Evolutionary conservation across 2,113 vertebrate genomes (phyloP).

Genomic region (Orthonyx spaldingii): DNA sequence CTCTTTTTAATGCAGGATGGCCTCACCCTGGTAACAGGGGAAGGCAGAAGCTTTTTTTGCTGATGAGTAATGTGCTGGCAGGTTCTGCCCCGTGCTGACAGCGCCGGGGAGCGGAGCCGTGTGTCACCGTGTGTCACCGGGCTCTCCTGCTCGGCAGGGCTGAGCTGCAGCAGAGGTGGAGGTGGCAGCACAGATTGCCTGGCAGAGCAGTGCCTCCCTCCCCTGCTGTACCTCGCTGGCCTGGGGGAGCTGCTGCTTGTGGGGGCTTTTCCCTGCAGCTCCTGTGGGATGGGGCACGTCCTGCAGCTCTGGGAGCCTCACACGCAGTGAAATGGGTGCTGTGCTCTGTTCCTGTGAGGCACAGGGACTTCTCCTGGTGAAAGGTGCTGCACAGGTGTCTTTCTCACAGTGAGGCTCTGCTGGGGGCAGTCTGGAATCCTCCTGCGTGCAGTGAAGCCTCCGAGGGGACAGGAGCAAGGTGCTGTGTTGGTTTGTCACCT

Average conservation of each 20-base stretch:
- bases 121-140: neutral
- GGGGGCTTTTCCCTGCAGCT: neutral
- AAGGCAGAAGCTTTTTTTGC: neutral
- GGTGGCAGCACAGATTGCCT: neutral
- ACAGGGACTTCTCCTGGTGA: neutral
- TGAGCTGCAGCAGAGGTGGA: neutral
- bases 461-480: neutral
- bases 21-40: neutral
- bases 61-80: slow-evolving; percentile 51
- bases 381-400: neutral
- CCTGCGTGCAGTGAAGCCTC: rapidly evolving
- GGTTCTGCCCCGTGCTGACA: neutral
- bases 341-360: neutral
- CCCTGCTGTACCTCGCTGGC: rapidly evolving
- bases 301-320: neutral
- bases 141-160: neutral
- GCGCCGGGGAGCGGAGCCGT: neutral
- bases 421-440: neutral
- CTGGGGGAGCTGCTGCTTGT: neutral
- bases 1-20: neutral
- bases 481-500: neutral
- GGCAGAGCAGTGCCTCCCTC: neutral
- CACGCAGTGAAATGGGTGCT: neutral
- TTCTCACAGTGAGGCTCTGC: neutral
- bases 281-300: neutral